Percentiles rank a stretch among this genome's conserved stretches.
phyloP scores from a whole-genome alignment of 1,140 invertebrate genomes.

The Drosophila serrata region DNA sequence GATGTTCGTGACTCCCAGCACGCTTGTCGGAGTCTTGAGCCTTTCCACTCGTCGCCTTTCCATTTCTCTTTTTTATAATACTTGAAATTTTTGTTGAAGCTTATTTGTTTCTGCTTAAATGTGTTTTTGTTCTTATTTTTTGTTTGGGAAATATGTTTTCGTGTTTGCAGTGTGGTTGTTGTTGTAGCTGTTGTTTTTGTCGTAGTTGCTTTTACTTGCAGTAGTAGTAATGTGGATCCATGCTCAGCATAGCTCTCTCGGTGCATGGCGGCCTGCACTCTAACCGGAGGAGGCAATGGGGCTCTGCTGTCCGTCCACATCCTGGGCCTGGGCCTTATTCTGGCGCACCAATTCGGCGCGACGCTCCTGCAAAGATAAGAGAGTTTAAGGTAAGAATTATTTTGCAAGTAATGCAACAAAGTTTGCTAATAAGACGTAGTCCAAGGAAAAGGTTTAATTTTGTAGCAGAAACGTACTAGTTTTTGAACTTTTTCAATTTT shows the following conservation, averaged over 20 bases:
- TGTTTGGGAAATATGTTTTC: slow-evolving; percentile 53
- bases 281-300: slow-evolving; percentile 82
- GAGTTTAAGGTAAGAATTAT: background rate
- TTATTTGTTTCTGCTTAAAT: slow-evolving; percentile 48
- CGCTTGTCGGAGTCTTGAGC: slow-evolving; percentile 47
- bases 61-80: slow-evolving; percentile 51
- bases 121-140: slow-evolving; percentile 36
- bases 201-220: slow-evolving; percentile 17
- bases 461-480: slow-evolving; percentile 88
- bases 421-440: slow-evolving; percentile 19
- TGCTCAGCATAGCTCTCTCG: slow-evolving; percentile 34
- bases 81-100: slow-evolving; percentile 73
- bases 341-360: slow-evolving; percentile 93
- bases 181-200: slow-evolving; percentile 21
- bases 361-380: slow-evolving; percentile 89
- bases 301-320: slow-evolving; percentile 69
- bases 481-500: slow-evolving; percentile 92
- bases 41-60: slow-evolving; percentile 26
- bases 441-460: slow-evolving; percentile 41
- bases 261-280: slow-evolving; percentile 2
- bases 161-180: slow-evolving; percentile 46
- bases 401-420: background rate
- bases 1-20: slow-evolving; percentile 41
- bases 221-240: slow-evolving; percentile 33
- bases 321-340: slow-evolving; percentile 89